Evolutionary conservation across 2,888 invertebrate genomes (phyloP), one percentile per base, ranked within the genome.

Genomic region (Candidula unifasciata): DNA sequence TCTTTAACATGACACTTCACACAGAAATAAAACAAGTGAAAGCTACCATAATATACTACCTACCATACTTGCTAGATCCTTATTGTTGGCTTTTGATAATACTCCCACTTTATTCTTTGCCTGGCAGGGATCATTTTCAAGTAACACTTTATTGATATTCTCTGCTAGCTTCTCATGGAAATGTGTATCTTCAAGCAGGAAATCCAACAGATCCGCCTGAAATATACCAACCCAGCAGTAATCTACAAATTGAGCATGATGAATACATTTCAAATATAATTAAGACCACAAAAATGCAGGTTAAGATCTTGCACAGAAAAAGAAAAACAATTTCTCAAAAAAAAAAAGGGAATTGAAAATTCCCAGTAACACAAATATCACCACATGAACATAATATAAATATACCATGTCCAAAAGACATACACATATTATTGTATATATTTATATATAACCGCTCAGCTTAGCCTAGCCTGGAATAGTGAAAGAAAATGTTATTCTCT

Each of bases 81-180:
- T 74, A n/a, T 52, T 73, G 16, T 44, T 27, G 30, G 27, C 6
- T 54, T 54, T 54, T 44, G 73, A 5, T 30, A 52, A 74, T 74
- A 6, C 30, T 5, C n/a, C 33, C n/a, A 30, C 33, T 30, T 27
- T 16, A 2, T 74, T 13, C 30, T 16, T 54, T 30, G 18, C 52
- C 16, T 18, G 60, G n/a, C 60, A 64, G 18, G 33, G 1, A 18
- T 35, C 69, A 30, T 35, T 2, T 2, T 13, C 35, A n/a, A 30
- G 35, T 71, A 83, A 44, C n/a, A 37, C 80, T n/a, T 78, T 77
- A 52, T 84, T 86, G 54, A 86, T 86, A 69, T 82, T 76, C 27
- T 83, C 80, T 18, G 85, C 85, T 37, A 86, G 64, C 57, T 69
- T 86, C 71, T 86, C 83, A 24, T 66, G 85, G 24, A 86, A 77